A percentile compares a stretch with the other conserved stretches of the same genome.
phyloP scores from a whole-genome alignment of 2,797 vertebrate genomes.

The Anas bernieri region DNA sequence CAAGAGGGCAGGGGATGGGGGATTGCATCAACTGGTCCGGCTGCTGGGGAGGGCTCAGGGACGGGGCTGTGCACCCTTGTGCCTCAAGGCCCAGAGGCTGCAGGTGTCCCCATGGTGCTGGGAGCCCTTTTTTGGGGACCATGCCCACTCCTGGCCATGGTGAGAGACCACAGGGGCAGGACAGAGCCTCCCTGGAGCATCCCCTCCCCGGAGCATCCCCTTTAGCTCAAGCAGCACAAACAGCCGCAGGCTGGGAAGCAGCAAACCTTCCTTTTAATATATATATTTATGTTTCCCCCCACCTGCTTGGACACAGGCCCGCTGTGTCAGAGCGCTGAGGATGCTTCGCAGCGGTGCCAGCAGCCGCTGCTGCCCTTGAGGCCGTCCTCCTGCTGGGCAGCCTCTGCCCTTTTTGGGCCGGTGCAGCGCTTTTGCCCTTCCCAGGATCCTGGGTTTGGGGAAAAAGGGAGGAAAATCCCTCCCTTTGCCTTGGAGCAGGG shows the following conservation, averaged over 20 bases:
- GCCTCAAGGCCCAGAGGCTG: no score
- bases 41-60: neutral
- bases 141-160: no score
- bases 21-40: no score
- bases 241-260: accelerated
- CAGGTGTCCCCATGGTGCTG: no score
- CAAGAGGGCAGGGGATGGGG: neutral
- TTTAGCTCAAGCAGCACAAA: neutral
- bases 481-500: neutral
- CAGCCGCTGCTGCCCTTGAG: neutral
- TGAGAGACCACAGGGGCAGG: no score
- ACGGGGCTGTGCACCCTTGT: neutral
- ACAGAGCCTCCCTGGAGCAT: accelerated
- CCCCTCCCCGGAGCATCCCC: accelerated
- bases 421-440: neutral
- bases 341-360: neutral
- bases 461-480: neutral
- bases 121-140: no score
- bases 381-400: neutral
- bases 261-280: neutral
- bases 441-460: neutral
- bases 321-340: neutral
- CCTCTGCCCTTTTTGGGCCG: neutral
- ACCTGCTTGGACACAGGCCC: accelerated
- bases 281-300: accelerated